Evolutionary conservation across 1,140 invertebrate species (phyloP).

Genomic region (Chelonus insularis): DNA sequence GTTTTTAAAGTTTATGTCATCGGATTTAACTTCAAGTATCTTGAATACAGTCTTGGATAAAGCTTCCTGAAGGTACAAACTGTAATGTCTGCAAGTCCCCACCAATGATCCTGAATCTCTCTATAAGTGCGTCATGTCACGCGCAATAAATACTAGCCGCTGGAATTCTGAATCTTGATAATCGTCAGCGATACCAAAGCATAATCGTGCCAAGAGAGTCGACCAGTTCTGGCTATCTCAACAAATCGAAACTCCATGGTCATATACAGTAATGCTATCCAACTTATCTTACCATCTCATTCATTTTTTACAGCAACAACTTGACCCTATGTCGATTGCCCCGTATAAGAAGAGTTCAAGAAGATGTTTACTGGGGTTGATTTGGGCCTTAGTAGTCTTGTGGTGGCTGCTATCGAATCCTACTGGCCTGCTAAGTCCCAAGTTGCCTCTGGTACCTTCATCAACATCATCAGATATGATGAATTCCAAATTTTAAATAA

Average conservation of each 20-base stretch:
- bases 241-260: not conserved
- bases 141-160: slow-evolving; percentile 25
- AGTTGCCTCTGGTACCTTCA: slow-evolving; percentile 45
- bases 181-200: slow-evolving; percentile 24
- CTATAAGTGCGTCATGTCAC: slow-evolving; percentile 27
- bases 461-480: slow-evolving; percentile 5
- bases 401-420: slow-evolving; percentile 55
- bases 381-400: slow-evolving; percentile 60
- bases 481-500: not conserved
- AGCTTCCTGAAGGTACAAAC: not conserved
- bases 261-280: not conserved
- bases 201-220: slow-evolving; percentile 25
- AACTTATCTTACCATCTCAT: not conserved
- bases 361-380: slow-evolving; percentile 37
- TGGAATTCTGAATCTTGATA: slow-evolving; percentile 28
- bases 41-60: slow-evolving; percentile 7
- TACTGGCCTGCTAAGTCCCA: slow-evolving; percentile 63
- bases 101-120: slow-evolving; percentile 1
- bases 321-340: not conserved
- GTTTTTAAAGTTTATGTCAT: slow-evolving; percentile 24
- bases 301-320: not conserved
- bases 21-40: slow-evolving; percentile 1
- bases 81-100: not conserved
- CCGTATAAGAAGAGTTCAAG: too few species aligned
- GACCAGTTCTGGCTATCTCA: slow-evolving; percentile 24